Percentiles rank a stretch among this genome's conserved stretches.
These are phyloP conservation scores for Sipha flava DNA, from an alignment of 1,140 invertebrate genomes.

Conservation along the genomic window DNA sequence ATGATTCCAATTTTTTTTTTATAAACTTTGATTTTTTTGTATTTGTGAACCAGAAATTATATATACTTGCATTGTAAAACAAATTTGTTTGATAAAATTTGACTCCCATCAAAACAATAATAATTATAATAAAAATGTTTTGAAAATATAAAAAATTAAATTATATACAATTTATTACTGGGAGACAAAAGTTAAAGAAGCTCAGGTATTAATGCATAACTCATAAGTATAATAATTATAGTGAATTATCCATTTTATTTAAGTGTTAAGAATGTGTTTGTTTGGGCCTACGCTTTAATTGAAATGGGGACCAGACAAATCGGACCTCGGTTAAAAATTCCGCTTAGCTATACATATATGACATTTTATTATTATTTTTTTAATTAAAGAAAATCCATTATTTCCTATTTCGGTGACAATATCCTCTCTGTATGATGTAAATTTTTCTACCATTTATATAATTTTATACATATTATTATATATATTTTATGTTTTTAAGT, in stretches of 20 bases:
- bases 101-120: background rate
- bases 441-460: slow-evolving; percentile 33
- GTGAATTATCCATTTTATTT: slow-evolving; percentile 22
- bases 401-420: slow-evolving; percentile 32
- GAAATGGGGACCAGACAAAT: slow-evolving; percentile 26
- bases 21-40: background rate
- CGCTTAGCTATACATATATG: slow-evolving; percentile 25
- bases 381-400: slow-evolving; percentile 21
- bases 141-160: background rate
- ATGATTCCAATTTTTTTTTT: slow-evolving; percentile 7
- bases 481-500: slow-evolving; percentile 33
- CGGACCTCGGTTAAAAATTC: slow-evolving; percentile 23
- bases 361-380: slow-evolving; percentile 19
- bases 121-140: background rate
- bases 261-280: slow-evolving; percentile 25
- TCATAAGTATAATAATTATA: slow-evolving; percentile 27
- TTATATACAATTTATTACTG: slow-evolving; percentile 1
- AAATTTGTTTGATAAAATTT: background rate
- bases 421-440: slow-evolving; percentile 30
- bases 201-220: slow-evolving; percentile 10
- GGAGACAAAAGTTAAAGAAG: background rate
- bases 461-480: slow-evolving; percentile 32
- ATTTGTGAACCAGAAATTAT: background rate
- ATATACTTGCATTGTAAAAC: background rate
- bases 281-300: slow-evolving; percentile 27